Evolutionary conservation across 2,888 invertebrate genomes (phyloP).

Genomic region (Lagria hirta): DNA sequence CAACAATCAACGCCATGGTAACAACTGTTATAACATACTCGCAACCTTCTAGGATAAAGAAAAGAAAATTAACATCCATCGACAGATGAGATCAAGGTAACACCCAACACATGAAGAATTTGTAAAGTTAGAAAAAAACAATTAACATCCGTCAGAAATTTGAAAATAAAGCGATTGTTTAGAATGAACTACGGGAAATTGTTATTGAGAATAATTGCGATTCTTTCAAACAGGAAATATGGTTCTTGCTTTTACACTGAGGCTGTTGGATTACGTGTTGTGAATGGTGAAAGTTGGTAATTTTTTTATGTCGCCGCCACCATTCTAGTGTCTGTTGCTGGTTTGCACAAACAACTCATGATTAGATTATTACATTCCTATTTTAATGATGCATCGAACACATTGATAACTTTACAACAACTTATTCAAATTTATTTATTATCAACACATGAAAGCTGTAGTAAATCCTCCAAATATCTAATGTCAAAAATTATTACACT

Average conservation of each 20-base stretch:
- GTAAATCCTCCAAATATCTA: too few relatives aligned
- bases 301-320: constrained; percentile 27
- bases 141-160: constrained; percentile 20
- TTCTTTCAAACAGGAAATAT: constrained; percentile 39
- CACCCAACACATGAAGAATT: constrained; percentile 1
- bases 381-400: constrained; percentile 18
- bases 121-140: constrained; percentile 3
- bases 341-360: constrained; percentile 18
- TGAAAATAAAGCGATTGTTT: constrained; percentile 18
- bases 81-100: constrained; percentile 13
- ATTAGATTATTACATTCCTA: constrained; percentile 21
- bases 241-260: constrained; percentile 36
- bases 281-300: constrained; percentile 27
- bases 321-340: constrained; percentile 19
- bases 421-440: too few relatives aligned
- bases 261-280: constrained; percentile 30
- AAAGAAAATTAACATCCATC: constrained; percentile 13
- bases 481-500: too few relatives aligned
- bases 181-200: constrained; percentile 24
- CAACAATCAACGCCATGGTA: too few relatives aligned
- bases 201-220: constrained; percentile 27
- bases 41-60: constrained; percentile 18
- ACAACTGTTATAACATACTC: constrained; percentile 7
- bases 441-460: too few relatives aligned
- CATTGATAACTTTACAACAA: constrained; percentile 13